Conservation (phyloP, 37 sponge, comb jelly and placozoan genomes). For the Halisarca cf. caerulea region DNA sequence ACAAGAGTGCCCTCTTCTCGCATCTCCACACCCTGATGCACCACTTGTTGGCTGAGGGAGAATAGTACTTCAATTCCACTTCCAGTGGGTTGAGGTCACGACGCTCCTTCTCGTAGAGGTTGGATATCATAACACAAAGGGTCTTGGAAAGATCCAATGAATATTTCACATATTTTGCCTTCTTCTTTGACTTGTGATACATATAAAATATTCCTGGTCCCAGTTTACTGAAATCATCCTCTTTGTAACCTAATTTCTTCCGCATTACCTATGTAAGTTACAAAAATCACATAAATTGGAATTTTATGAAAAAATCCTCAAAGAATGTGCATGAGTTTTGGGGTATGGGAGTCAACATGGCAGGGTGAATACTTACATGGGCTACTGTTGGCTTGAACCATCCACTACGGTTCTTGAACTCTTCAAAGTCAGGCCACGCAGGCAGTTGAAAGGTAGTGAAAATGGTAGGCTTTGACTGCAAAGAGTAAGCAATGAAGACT, state of each 20-base stretch:
- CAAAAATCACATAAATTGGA: neutral
- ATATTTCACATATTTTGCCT: neutral
- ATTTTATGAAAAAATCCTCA: neutral
- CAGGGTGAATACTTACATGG: no score
- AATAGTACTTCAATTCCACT: constrained; percentile 24
- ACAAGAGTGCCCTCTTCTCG: neutral
- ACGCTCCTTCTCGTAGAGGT: constrained; percentile 16
- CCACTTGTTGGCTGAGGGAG: neutral
- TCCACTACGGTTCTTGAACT: neutral
- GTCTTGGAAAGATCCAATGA: neutral
- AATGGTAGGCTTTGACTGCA: neutral
- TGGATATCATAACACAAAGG: neutral
- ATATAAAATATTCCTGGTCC: neutral
- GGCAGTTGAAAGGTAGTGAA: neutral
- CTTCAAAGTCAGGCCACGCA: neutral
- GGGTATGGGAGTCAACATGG: neutral
- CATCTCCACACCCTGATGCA: neutral
- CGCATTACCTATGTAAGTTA: no score
- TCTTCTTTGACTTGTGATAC: constrained; percentile 11
- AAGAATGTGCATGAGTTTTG: neutral
- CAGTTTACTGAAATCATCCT: neutral
- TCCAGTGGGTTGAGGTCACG: neutral
- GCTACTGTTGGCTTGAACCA: neutral
- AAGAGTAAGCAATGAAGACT: neutral
- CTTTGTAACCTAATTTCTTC: neutral